These are phyloP conservation scores for Desmodus rotundus DNA, from an alignment of 2,113 vertebrate genomes.

Conservation along the genomic window DNA sequence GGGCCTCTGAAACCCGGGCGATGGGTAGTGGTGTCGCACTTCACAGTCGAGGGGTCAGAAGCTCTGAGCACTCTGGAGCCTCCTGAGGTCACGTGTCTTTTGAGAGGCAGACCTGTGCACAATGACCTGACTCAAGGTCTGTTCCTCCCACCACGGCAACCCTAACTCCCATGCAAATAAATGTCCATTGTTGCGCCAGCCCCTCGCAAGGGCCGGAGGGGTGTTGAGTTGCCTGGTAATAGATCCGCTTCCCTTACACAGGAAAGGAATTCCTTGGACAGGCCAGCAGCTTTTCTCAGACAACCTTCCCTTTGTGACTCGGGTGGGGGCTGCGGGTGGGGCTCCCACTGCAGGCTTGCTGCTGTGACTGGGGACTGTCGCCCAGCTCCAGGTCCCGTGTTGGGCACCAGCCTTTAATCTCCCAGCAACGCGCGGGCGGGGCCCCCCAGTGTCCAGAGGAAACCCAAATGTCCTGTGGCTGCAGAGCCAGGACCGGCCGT, in stretches of 20 bases:
- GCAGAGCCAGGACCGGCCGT: not conserved
- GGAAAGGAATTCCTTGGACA: slow-evolving; percentile 15
- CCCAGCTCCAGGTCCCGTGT: not conserved
- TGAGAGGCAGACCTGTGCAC: not conserved
- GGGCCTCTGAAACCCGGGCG: not conserved
- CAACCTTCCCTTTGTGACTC: slow-evolving; percentile 27
- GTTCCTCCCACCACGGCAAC: not conserved
- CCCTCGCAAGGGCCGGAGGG: not conserved
- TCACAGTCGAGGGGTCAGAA: not conserved
- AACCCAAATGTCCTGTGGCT: not conserved
- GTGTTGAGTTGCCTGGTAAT: slow-evolving; percentile 42
- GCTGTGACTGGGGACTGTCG: not conserved
- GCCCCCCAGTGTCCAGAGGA: not conserved
- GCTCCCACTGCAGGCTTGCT: not conserved
- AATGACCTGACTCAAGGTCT: not conserved
- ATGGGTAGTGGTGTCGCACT: fast-evolving
- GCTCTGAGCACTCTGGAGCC: not conserved
- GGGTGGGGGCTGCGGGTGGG: not conserved
- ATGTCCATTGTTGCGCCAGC: not conserved
- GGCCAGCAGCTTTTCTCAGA: slow-evolving; percentile 2
- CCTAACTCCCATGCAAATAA: not conserved
- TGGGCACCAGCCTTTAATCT: not conserved
- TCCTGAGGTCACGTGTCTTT: not conserved
- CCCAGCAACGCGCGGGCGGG: not conserved
- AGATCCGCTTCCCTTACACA: not conserved